Conservation (phyloP, 2,888 invertebrate species). For the Allolobophora icterica region DNA sequence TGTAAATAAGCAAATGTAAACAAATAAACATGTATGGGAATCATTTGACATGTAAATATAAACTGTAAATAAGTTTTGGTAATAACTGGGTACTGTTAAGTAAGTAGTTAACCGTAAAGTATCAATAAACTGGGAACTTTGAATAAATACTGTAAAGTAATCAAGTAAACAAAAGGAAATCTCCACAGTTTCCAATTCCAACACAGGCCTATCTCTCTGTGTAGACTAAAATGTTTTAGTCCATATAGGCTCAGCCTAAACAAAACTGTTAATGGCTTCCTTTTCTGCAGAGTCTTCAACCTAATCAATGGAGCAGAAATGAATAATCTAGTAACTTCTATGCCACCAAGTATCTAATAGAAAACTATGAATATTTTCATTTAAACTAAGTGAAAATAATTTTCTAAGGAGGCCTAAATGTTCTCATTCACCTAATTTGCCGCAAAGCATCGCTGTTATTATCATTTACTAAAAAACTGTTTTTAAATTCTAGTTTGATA, state of each 20-base stretch:
- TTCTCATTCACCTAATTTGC: not conserved
- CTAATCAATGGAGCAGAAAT: no score
- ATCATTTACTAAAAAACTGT: not conserved
- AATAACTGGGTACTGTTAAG: not conserved
- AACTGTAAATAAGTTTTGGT: not conserved
- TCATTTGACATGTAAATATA: not conserved
- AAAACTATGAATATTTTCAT: not conserved
- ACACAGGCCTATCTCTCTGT: not conserved
- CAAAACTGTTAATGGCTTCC: no score
- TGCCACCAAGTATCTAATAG: not conserved
- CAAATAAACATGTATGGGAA: not conserved
- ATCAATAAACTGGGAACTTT: not conserved
- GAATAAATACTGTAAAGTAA: not conserved
- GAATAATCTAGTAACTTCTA: no score
- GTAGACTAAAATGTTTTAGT: no score
- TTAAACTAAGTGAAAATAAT: not conserved
- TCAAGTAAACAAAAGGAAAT: not conserved
- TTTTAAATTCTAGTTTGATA: conserved; percentile 6
- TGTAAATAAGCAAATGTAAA: no score
- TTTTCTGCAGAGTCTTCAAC: no score
- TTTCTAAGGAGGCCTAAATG: not conserved
- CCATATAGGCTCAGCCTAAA: no score
- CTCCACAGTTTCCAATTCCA: not conserved
- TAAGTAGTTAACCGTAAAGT: not conserved
- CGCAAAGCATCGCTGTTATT: not conserved